Percentiles rank a stretch among this genome's conserved stretches.
Conservation (phyloP, 2,888 invertebrate genomes). For the Bembecia ichneumoniformis region DNA sequence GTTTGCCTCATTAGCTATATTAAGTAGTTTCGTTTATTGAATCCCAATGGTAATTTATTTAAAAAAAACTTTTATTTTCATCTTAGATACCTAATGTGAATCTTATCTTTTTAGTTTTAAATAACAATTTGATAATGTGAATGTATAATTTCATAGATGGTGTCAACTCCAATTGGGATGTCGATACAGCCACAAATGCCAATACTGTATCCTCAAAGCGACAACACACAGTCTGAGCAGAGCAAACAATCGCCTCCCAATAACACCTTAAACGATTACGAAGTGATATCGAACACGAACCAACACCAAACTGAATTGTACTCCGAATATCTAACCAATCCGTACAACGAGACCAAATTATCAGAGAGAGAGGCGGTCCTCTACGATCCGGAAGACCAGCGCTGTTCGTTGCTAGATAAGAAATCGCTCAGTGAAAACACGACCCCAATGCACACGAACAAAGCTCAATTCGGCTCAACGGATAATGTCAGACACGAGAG, state of each 20-base stretch:
- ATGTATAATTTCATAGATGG: conserved; percentile 61
- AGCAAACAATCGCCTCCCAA: not conserved
- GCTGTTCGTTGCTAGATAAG: conserved; percentile 29
- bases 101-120: not conserved
- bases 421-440: conserved; percentile 54
- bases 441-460: conserved; percentile 56
- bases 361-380: conserved; percentile 34
- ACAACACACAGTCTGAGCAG: conserved; percentile 7
- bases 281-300: conserved; percentile 16
- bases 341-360: conserved; percentile 57
- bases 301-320: conserved; percentile 51
- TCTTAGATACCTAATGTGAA: not conserved
- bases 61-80: too few relatives aligned
- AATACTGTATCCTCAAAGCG: conserved; percentile 40
- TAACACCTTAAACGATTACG: conserved; percentile 7
- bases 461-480: conserved; percentile 55
- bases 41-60: too few relatives aligned
- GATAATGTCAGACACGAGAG: conserved; percentile 55
- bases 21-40: too few relatives aligned
- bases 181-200: conserved; percentile 53
- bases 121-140: too few relatives aligned
- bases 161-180: conserved; percentile 75
- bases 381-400: conserved; percentile 37
- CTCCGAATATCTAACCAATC: conserved; percentile 71
- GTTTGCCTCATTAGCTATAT: too few relatives aligned